Base-by-base conservation (phyloP, 2,888 invertebrate genomes). In the Brenthis ino region DNA sequence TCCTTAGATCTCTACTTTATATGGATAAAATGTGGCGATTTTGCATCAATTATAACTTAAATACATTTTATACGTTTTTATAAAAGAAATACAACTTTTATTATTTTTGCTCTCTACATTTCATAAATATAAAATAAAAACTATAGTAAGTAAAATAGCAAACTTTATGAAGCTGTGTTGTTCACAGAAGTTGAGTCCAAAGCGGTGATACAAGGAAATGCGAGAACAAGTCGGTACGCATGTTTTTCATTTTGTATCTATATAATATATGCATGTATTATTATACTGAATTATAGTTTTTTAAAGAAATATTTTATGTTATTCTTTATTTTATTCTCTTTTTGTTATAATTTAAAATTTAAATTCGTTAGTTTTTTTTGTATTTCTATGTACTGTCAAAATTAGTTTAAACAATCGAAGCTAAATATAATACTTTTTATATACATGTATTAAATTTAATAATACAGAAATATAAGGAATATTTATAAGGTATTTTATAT, bases 101-200 rank as follows among this genome's bases (percentile, higher is more conserved):
- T 1, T n/a, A n/a, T n/a, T 56, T 33, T 56, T 33, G 33, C n/a
- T n/a, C n/a, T 55, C 16, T 54, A 33, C 8, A 14, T 16, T n/a
- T 16, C n/a, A 48, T 24, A 54, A 28, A 51, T 5, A 12, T 14
- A n/a, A 57, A 51, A 57, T 61, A 60, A 28, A 54, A 28, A 53
- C 24, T 24, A 48, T 57, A 54, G 55, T 71, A 74, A 56, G 16
- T 80, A 81, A 74, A 69, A 12, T 57, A 37, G 37, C 11, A 43
- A 37, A 5, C n/a, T 80, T 83, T 85, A 91, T 89, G 88, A 87
- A 89, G 90, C 91, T 90, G 90, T 90, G 80, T 90, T 91, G 89
- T 90, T 87, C 82, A 77, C 91, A 91, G 91, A 89, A 80, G 80
- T 88, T 81, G 87, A 86, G 81, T 79, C 80, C 57, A 79, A 85